Percentiles rank a stretch among this genome's conserved stretches.
Evolutionary conservation across 2,113 vertebrate species (phyloP).

Genomic region (Mixornis gularis): DNA sequence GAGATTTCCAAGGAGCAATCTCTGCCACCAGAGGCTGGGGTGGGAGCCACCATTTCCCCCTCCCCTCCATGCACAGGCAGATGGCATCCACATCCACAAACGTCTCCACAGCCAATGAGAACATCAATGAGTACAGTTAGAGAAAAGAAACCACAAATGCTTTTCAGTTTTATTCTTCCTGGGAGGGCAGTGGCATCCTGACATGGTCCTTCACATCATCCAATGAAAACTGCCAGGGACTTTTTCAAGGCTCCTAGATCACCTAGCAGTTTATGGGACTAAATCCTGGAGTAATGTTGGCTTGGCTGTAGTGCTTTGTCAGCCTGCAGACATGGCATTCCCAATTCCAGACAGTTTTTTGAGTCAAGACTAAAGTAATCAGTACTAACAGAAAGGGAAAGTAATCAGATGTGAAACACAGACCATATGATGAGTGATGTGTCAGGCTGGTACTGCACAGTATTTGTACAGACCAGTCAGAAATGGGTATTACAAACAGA

Average conservation of each 20-base stretch:
- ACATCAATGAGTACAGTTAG: neutral
- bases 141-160: neutral
- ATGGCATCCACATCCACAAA: neutral
- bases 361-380: constrained; percentile 14
- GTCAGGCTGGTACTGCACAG: neutral
- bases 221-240: constrained; percentile 3
- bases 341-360: constrained; percentile 32
- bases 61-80: neutral
- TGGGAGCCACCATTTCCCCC: neutral
- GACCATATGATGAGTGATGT: neutral
- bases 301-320: neutral
- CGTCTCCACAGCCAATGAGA: neutral
- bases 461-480: neutral
- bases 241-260: neutral
- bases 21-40: neutral
- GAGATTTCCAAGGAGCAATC: neutral
- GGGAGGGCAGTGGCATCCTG: neutral
- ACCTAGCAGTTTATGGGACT: neutral
- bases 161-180: constrained; percentile 54
- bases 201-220: constrained; percentile 6
- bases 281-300: neutral
- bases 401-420: constrained; percentile 22
- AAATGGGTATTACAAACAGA: constrained; percentile 16
- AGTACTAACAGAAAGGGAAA: constrained; percentile 8
- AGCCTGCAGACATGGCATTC: constrained; percentile 33